Base-by-base conservation (phyloP, 2,113 vertebrate genomes). In the Elachura formosa region DNA sequence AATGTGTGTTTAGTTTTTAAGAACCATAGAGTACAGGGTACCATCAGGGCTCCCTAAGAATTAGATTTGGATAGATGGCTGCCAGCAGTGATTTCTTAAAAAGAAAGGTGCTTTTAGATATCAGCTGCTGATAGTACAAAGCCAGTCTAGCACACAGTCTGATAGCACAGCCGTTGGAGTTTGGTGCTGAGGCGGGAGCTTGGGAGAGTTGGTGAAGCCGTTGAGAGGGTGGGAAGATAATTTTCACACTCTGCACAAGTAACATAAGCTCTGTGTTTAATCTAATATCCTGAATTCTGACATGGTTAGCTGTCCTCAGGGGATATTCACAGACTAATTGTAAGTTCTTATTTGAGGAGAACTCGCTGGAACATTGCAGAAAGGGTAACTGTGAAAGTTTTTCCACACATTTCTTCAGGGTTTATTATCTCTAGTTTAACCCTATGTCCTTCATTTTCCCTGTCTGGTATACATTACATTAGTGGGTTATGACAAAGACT, bases 201-300 rank as follows among this genome's bases (percentile, higher is more conserved):
- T 22, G 63, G 66, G 48, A 74, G 46, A 40, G 14, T 17, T 9
- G 40, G 34, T 64, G 38, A 78, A 93, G 55, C 69, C 5, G 29
- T 61, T 90, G 90, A 49, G 64, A 51, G 48, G 33, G 52, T 79
- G 84, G 63, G 46, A 67, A 49, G 74, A 58, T 79, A 36, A 83
- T 81, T 92, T 92, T 71, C 45, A 91, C 67, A 12, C 46, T 79
- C 48, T 66, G 45, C 38, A 56, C 38, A 84, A 90, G 77, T 76
- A 84, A 68, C 73, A 46, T 90, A 74, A 91, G 18, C 58, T 87
- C 68, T 85, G 81, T 88, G 58, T 88, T 86, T 93, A 79, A 78
- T 71, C 63, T 78, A 43, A 25, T 75, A 77, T 95, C 83, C 59
- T 13, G 46, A 78, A 73, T 81, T 90, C 61, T 97, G 84, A 72